Evolutionary conservation across 2,888 invertebrate species (phyloP), one percentile per base, ranked within the genome.

Genomic region (Lasioglossum morio): DNA sequence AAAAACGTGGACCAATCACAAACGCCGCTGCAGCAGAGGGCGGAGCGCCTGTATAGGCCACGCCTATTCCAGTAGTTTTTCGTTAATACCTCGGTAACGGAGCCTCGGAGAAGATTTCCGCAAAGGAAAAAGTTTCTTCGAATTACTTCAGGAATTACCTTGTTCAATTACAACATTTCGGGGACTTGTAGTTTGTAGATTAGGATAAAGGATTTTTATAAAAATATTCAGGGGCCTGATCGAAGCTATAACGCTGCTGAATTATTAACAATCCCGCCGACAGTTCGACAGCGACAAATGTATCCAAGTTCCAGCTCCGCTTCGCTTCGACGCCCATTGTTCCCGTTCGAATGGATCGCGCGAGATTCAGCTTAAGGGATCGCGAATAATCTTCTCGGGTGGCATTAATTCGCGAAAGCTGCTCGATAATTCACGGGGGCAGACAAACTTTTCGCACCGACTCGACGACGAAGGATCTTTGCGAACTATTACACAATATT

Each of bases 241-340:
- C 23, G 60, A 19, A 81, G 16, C 40, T 27, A 27, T 3, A 30
- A 72, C 16, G 1, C 7, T 48, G 48, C 16, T 19, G 79, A 77
- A 73, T 77, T 77, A 84, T 81, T 73, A 73, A 73, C 53, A 48
- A 43, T 82, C 75, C 48, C 40, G 72, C 63, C 60, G 19, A 23
- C 46, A 40, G 63, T 63, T 34, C n/a, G 78, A 63, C 63, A 27
- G 10, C 63, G 79, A 75, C 70, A 79, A 82, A 82, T 79, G 79
- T 69, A 37, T 69, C 34, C 4, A 75, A 72, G 37, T 63, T 48
- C 70, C 16, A 74, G 30, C 23, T 70, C 57, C 37, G 40, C 8
- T 40, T 74, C 30, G 19, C 5, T 16, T 19, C 53, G 34, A 30
- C 19, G 16, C 81, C 81, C 12, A 46, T 75, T 79, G 43, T 63